phyloP scores from a whole-genome alignment of 1,140 invertebrate species.

The Bursaphelenchus mucronatus region DNA sequence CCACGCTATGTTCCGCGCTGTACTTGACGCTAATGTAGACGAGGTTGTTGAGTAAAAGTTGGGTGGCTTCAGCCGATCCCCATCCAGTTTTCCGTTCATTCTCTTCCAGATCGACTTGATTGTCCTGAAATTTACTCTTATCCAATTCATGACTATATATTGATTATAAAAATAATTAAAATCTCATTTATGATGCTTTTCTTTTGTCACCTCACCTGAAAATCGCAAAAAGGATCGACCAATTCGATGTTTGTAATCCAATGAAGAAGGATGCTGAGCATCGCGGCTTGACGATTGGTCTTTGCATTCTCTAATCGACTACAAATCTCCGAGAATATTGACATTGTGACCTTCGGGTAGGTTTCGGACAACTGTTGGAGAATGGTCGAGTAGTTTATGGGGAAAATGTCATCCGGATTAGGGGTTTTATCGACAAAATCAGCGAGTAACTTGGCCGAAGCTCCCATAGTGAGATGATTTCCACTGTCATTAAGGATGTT shows the following conservation, averaged over 20 bases:
- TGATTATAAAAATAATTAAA: not conserved
- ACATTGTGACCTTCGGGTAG: conserved; percentile 94
- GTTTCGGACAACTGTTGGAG: conserved; percentile 83
- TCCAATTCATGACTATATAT: not conserved
- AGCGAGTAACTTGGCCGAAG: not conserved
- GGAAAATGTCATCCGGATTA: conserved; percentile 10
- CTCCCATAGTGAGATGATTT: conserved; percentile 8
- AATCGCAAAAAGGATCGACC: conserved; percentile 87
- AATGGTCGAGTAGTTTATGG: conserved; percentile 75
- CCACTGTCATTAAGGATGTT: conserved; percentile 16
- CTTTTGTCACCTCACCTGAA: conserved; percentile 61
- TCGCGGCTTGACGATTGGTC: conserved; percentile 41
- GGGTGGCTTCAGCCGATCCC: conserved; percentile 77
- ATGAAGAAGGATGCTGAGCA: conserved; percentile 85
- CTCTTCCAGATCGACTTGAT: not conserved
- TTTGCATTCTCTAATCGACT: conserved; percentile 78
- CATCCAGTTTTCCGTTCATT: not conserved
- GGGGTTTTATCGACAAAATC: not conserved
- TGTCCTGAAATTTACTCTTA: not conserved
- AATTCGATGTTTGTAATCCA: conserved; percentile 99
- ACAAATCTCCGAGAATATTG: conserved; percentile 97
- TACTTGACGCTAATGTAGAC: conserved; percentile 97
- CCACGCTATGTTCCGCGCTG: conserved; percentile 86
- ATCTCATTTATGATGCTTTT: not conserved
- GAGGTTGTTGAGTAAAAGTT: conserved; percentile 97